These are phyloP conservation scores for Speoplatyrhinus poulsoni DNA, from an alignment of 2,113 vertebrate species.

Conservation along the genomic window DNA sequence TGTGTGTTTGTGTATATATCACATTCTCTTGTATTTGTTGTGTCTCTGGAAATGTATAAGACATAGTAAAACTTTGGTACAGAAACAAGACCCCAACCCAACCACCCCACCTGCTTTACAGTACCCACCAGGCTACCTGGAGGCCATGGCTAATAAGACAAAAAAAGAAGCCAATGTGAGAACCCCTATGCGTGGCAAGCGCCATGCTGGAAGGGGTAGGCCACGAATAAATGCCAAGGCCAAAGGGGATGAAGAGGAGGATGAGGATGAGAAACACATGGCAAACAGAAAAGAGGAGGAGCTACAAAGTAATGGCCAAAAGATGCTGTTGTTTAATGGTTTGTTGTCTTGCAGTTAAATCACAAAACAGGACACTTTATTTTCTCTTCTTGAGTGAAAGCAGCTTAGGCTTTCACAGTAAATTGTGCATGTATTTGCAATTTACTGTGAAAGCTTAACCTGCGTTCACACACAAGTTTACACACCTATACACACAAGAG, in stretches of 20 bases:
- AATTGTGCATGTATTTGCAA: no score
- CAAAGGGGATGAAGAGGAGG: slow-evolving; percentile 64
- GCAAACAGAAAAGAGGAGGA: slow-evolving; percentile 48
- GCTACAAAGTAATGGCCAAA: slow-evolving; percentile 83
- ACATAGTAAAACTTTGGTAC: no score
- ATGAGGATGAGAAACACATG: slow-evolving; percentile 46
- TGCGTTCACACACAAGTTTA: no score
- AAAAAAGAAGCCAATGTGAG: slow-evolving; percentile 82
- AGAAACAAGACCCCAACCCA: background rate
- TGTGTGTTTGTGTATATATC: background rate
- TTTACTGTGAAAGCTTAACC: no score
- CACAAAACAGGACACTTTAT: slow-evolving; percentile 19
- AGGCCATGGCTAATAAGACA: slow-evolving; percentile 94
- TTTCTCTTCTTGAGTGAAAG: no score
- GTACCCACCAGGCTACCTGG: slow-evolving; percentile 95
- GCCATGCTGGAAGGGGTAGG: slow-evolving; percentile 75
- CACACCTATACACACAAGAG: no score
- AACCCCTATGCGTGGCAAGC: slow-evolving; percentile 75
- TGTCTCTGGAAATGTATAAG: no score
- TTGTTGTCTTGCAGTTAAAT: slow-evolving; percentile 47
- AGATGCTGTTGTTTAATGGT: slow-evolving; percentile 81
- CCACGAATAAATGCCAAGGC: slow-evolving; percentile 69
- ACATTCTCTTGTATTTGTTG: no score
- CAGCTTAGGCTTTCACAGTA: no score
- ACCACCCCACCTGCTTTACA: slow-evolving; percentile 48